Conservation (phyloP, 2,113 vertebrate species). For the Aphyosemion australe region DNA sequence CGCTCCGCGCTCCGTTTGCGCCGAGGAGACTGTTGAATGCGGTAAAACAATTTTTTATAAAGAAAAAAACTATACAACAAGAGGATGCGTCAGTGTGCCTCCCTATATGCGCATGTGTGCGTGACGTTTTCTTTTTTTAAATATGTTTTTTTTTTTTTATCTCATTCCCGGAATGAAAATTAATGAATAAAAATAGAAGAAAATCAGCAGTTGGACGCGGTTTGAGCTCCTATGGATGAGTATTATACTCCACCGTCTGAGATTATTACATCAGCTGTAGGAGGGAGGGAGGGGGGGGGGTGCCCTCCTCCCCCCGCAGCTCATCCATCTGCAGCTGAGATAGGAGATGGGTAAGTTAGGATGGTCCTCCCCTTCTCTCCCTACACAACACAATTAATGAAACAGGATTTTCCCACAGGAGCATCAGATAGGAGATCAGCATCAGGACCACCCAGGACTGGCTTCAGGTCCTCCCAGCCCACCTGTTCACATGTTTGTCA, state of each 20-base stretch:
- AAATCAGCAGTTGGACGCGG: background rate
- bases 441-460: no score
- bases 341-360: no score
- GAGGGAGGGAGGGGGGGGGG: constrained; percentile 13
- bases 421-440: no score
- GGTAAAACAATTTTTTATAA: constrained; percentile 53
- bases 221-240: constrained; percentile 27
- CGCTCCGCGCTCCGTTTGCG: background rate
- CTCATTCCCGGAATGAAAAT: background rate
- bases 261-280: constrained; percentile 50
- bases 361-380: no score
- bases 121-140: constrained; percentile 35
- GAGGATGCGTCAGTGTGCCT: constrained; percentile 71
- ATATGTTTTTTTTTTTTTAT: background rate
- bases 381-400: no score
- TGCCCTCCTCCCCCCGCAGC: background rate
- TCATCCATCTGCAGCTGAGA: constrained; percentile 53
- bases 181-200: background rate
- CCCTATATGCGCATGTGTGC: constrained; percentile 72
- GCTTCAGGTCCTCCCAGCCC: no score
- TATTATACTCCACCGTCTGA: constrained; percentile 32
- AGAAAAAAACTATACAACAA: constrained; percentile 65
- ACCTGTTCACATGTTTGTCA: no score
- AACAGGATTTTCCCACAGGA: no score
- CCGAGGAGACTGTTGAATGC: constrained; percentile 80